Evolutionary conservation across 2,113 vertebrate species (phyloP).

Genomic region (Agapornis roseicollis): DNA sequence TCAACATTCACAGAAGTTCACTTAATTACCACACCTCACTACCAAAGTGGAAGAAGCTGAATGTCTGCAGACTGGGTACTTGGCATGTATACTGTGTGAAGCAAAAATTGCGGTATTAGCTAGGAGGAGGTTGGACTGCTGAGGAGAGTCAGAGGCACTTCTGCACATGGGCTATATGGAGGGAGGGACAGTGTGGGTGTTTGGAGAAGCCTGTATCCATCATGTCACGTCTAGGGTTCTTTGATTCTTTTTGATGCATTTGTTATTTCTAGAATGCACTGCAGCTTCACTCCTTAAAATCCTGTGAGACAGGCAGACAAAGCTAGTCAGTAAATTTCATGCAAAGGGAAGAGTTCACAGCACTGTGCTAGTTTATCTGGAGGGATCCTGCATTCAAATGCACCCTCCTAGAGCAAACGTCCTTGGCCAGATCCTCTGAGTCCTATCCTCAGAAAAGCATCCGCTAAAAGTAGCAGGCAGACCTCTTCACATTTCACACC

Average conservation of each 20-base stretch:
- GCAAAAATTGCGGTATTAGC: background rate
- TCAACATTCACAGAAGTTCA: background rate
- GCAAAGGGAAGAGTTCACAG: background rate
- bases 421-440: background rate
- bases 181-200: background rate
- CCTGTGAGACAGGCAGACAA: background rate
- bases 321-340: background rate
- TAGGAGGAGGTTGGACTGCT: background rate
- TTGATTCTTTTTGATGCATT: background rate
- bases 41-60: background rate
- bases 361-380: background rate
- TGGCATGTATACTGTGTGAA: accelerated
- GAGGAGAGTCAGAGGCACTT: background rate
- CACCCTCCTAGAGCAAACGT: background rate
- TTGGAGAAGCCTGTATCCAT: background rate
- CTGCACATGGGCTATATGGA: background rate
- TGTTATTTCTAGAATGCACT: background rate
- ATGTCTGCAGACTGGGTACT: background rate
- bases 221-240: background rate
- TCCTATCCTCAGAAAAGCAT: background rate
- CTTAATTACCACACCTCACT: background rate
- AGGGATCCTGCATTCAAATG: background rate
- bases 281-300: background rate
- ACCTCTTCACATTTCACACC: background rate
- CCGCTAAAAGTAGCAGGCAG: background rate